Base-by-base conservation (phyloP, 92 coral and sea anemone species). In the Porites evermanni region DNA sequence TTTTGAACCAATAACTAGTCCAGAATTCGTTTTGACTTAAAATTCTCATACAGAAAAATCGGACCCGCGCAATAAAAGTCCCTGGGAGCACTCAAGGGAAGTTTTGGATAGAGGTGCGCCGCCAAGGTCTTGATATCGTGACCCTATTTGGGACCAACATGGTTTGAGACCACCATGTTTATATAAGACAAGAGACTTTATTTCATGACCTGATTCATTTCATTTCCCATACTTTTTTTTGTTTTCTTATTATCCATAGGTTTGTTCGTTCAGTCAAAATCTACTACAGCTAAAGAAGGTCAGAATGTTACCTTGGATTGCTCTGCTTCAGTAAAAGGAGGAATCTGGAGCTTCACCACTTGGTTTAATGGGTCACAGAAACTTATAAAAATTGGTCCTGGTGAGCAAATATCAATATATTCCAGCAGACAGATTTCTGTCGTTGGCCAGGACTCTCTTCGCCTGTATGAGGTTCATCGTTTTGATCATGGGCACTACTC, bases 221-320 rank as follows among this genome's bases (percentile, higher is more conserved):
- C 11, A 1, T 7, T 67, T 10, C 7, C 23, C 4, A 29, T 12
- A 19, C 21, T 2, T 19, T 67, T 29, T n/a, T 67, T 18, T 1
- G 7, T 56, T 14, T 14, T 20, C 6, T 20, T 53, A 14, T 18
- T 21, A 20, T 1, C n/a, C 13, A 12, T 70, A 81, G 86, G 17
- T 81, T 26, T 38, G 13, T n/a, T 72, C 19, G 53, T 53, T 14
- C 70, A 11, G 2, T 5, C 73, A 16, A 61, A 64, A 54, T 18
- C 56, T 17, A 86, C 88, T 1, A 95, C 92, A 12, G 82, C 92
- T 2, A 79, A 38, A 64, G 97, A 93, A 71, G 93, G 94, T 19
- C 74, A 93, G 67, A 86, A 95, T 64, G 92, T 81, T 2, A 84
- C 91, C 0, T 80, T 95, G 0, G 94, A 89, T 1, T 95, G 98